Evolutionary conservation across 2,113 vertebrate genomes (phyloP).

Genomic region (Poeciliopsis turrubarensis): DNA sequence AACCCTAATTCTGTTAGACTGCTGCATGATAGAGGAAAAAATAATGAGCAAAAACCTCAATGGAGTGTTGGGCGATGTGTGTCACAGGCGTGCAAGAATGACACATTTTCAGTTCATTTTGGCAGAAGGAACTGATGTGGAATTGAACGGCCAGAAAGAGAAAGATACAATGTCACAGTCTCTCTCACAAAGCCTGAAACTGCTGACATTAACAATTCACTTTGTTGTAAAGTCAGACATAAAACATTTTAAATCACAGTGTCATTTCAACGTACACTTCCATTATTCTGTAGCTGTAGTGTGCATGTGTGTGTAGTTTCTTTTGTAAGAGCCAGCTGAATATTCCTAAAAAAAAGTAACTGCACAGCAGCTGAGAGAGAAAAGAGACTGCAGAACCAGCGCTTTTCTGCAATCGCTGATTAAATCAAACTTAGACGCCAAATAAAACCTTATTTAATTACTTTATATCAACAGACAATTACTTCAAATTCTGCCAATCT

Average conservation of each 20-base stretch:
- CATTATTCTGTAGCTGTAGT: constrained; percentile 21
- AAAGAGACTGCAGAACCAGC: constrained; percentile 52
- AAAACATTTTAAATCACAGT: constrained; percentile 57
- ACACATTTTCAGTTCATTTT: constrained; percentile 32
- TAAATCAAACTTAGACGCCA: constrained; percentile 32
- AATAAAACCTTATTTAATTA: constrained; percentile 13
- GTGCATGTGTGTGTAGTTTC: constrained; percentile 19
- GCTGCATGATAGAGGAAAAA: background rate
- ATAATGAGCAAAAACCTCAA: constrained; percentile 2
- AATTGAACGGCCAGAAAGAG: constrained; percentile 5
- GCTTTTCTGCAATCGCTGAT: constrained; percentile 49
- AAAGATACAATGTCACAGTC: background rate
- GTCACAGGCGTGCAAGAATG: constrained; percentile 29
- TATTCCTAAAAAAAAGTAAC: constrained; percentile 58
- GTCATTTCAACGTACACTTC: constrained; percentile 39
- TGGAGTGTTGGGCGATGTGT: background rate
- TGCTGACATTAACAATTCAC: constrained; percentile 9
- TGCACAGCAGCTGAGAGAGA: constrained; percentile 77
- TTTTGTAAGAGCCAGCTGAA: constrained; percentile 46
- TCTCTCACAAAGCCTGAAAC: constrained; percentile 21
- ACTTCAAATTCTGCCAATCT: constrained; percentile 32
- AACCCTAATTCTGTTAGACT: constrained; percentile 15
- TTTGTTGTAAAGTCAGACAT: constrained; percentile 8
- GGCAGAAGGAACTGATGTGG: constrained; percentile 16
- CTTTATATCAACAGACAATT: constrained; percentile 38